Evolutionary conservation across 2,797 vertebrate genomes (phyloP).

Genomic region (Loris lydekkerianus): DNA sequence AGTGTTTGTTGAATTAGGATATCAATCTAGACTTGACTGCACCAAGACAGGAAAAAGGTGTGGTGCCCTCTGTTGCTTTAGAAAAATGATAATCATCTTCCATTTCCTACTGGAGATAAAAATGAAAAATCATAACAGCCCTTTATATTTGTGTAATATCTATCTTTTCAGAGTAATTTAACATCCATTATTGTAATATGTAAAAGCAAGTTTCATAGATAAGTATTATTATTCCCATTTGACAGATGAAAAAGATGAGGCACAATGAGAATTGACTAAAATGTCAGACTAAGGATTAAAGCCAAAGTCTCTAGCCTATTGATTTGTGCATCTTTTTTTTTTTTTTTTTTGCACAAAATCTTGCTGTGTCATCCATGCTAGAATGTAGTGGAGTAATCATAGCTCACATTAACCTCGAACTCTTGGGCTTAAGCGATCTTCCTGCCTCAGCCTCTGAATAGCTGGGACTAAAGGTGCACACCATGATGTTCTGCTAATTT

Average conservation of each 20-base stretch:
- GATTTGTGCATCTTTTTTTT: neutral
- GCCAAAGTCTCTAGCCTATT: neutral
- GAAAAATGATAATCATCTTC: neutral
- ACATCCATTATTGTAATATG: neutral
- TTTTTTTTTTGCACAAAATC: neutral
- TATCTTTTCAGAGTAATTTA: conserved; percentile 42
- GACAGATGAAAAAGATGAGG: neutral
- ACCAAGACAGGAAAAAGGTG: neutral
- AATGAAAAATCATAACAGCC: neutral
- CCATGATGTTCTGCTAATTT: neutral
- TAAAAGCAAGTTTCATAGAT: neutral
- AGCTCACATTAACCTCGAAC: neutral
- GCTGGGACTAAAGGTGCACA: neutral
- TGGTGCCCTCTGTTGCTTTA: neutral
- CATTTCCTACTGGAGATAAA: neutral
- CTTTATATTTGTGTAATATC: conserved; percentile 1
- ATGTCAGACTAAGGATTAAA: neutral
- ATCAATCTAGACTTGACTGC: neutral
- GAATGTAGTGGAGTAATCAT: neutral
- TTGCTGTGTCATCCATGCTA: neutral
- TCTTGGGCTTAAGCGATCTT: neutral
- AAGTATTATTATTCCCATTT: conserved; percentile 22
- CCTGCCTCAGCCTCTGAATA: neutral
- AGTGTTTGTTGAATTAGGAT: neutral
- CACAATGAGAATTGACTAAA: conserved; percentile 19